A percentile compares a stretch with the other conserved stretches of the same genome.
phyloP scores from a whole-genome alignment of 2,113 vertebrate species.

The Pelodiscus sinensis region DNA sequence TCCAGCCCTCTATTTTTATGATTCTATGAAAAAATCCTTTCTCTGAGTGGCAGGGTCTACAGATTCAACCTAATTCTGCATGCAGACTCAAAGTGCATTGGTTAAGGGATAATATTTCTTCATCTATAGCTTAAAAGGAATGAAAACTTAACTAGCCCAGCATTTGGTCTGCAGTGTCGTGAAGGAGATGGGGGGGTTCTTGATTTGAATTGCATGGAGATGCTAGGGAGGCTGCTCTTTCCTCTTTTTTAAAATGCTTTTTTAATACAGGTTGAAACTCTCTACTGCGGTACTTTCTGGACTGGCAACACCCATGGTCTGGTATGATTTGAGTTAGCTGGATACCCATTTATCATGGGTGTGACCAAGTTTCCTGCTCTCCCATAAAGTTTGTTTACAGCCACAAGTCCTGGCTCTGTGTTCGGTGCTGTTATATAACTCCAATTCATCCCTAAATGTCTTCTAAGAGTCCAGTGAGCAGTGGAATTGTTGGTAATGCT shows the following conservation, averaged over 20 bases:
- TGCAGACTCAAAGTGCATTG: constrained; percentile 16
- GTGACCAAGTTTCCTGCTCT: too few species aligned
- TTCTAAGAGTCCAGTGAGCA: too few species aligned
- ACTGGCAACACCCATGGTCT: too few species aligned
- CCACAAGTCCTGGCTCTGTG: too few species aligned
- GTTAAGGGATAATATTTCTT: constrained; percentile 56
- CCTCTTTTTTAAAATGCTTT: constrained; percentile 15
- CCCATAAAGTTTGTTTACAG: too few species aligned
- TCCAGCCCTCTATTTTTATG: background rate
- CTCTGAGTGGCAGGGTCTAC: background rate
- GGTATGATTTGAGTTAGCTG: too few species aligned
- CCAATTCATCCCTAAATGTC: too few species aligned
- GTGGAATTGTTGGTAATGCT: too few species aligned
- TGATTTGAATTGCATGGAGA: constrained; percentile 48
- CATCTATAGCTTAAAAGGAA: constrained; percentile 52
- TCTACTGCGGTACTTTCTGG: too few species aligned
- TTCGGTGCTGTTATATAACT: too few species aligned
- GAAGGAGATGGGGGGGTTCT: constrained; percentile 45
- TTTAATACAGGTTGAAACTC: background rate
- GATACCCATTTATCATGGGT: too few species aligned
- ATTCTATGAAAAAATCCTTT: background rate
- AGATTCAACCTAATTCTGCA: background rate
- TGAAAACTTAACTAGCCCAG: constrained; percentile 39
- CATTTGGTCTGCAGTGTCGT: constrained; percentile 29
- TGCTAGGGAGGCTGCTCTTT: constrained; percentile 18